Evolutionary conservation across 2,888 invertebrate genomes (phyloP).

Genomic region (Ceraclea dissimilis): DNA sequence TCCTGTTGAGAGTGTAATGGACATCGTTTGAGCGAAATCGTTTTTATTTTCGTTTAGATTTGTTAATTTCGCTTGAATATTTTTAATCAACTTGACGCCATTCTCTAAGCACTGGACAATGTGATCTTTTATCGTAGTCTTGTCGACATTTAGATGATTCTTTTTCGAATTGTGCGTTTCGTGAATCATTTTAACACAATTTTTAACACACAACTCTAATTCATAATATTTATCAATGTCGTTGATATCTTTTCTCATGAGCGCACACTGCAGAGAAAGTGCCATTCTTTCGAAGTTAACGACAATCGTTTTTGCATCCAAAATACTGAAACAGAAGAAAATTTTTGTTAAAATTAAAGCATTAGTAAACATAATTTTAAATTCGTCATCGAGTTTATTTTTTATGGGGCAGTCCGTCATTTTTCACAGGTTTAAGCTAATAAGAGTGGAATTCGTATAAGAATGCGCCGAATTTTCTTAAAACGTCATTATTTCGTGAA

Average conservation of each 20-base stretch:
- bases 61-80: background rate
- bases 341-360: too few species aligned
- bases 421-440: too few species aligned
- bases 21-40: slow-evolving; percentile 2
- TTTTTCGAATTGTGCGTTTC: slow-evolving; percentile 15
- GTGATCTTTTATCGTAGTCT: slow-evolving; percentile 24
- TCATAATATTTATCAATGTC: background rate
- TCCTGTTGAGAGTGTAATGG: slow-evolving; percentile 6
- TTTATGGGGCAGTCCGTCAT: too few species aligned
- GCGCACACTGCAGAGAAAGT: slow-evolving; percentile 11
- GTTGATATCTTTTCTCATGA: slow-evolving; percentile 10
- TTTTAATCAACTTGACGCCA: slow-evolving; percentile 13
- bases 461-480: too few species aligned
- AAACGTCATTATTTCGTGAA: too few species aligned
- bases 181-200: slow-evolving; percentile 22
- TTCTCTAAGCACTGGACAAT: slow-evolving; percentile 20
- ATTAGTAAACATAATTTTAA: too few species aligned
- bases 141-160: slow-evolving; percentile 20
- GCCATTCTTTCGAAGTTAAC: slow-evolving; percentile 22
- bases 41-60: background rate
- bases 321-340: slow-evolving; percentile 20
- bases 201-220: slow-evolving; percentile 8
- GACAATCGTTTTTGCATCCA: slow-evolving; percentile 15
- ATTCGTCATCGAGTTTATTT: too few species aligned
- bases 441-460: too few species aligned